Conservation (phyloP, 1,140 invertebrate species). For the Zaprionus ornatus region DNA sequence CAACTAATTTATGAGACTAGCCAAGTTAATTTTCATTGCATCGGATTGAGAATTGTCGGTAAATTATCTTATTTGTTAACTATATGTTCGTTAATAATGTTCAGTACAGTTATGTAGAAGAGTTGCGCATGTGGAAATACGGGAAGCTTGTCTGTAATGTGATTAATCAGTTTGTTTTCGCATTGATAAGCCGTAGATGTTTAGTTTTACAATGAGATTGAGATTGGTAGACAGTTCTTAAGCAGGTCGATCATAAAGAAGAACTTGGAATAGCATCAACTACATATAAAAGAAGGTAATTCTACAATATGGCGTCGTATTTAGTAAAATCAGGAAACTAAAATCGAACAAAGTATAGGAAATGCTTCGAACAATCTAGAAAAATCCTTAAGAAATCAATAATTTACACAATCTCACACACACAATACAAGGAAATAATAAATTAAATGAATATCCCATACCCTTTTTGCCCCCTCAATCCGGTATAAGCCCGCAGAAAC, state of each 20-base stretch:
- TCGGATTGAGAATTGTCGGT: neutral
- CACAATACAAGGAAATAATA: neutral
- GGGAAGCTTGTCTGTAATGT: neutral
- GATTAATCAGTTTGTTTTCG: neutral
- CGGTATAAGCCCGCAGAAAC: neutral
- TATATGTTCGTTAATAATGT: neutral
- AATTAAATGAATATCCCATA: neutral
- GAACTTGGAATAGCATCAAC: neutral
- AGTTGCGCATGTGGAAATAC: neutral
- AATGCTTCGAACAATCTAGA: neutral
- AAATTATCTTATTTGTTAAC: neutral
- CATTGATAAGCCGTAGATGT: slow-evolving; percentile 1
- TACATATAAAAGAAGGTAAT: neutral
- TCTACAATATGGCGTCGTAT: neutral
- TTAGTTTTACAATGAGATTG: neutral
- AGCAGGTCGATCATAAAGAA: neutral
- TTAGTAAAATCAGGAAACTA: neutral
- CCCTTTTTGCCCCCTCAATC: neutral
- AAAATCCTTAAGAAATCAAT: neutral
- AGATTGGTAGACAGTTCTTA: neutral
- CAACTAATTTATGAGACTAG: slow-evolving; percentile 47
- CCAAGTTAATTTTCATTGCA: slow-evolving; percentile 42
- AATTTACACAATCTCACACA: neutral
- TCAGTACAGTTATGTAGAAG: neutral
- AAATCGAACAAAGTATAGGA: neutral